Percentiles rank a stretch among this genome's conserved stretches.
phyloP scores from a whole-genome alignment of 2,888 invertebrate species.

The Antitype chi region DNA sequence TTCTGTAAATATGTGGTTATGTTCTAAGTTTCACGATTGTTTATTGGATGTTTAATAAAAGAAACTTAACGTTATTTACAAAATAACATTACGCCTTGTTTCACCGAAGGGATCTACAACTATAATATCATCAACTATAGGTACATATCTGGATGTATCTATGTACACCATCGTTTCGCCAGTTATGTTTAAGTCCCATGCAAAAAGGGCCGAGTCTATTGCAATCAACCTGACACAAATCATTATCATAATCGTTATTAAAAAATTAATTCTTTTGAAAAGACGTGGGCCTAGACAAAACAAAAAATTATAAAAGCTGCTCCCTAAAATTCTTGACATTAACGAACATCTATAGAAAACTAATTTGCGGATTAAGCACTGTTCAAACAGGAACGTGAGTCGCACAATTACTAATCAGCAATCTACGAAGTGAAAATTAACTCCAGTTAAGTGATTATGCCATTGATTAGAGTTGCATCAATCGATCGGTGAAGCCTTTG shows the following conservation, averaged over 20 bases:
- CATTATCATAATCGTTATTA: too few relatives aligned
- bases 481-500: conserved; percentile 50
- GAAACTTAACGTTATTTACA: background rate
- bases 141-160: too few relatives aligned
- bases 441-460: conserved; percentile 36
- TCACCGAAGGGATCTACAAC: too few relatives aligned
- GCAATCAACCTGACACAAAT: too few relatives aligned
- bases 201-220: too few relatives aligned
- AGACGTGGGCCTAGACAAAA: background rate
- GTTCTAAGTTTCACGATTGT: background rate
- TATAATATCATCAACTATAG: too few relatives aligned
- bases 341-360: background rate
- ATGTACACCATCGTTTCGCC: too few relatives aligned
- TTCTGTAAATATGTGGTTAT: conserved; percentile 6
- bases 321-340: background rate
- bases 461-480: conserved; percentile 51
- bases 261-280: background rate
- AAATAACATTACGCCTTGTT: too few relatives aligned
- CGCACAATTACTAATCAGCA: conserved; percentile 22
- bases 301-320: background rate
- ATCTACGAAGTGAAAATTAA: conserved; percentile 40
- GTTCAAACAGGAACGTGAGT: background rate
- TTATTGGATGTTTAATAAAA: conserved; percentile 10
- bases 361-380: background rate
- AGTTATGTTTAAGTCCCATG: too few relatives aligned